Conservation (phyloP, 2,113 vertebrate species). For the Cololabis saira region DNA sequence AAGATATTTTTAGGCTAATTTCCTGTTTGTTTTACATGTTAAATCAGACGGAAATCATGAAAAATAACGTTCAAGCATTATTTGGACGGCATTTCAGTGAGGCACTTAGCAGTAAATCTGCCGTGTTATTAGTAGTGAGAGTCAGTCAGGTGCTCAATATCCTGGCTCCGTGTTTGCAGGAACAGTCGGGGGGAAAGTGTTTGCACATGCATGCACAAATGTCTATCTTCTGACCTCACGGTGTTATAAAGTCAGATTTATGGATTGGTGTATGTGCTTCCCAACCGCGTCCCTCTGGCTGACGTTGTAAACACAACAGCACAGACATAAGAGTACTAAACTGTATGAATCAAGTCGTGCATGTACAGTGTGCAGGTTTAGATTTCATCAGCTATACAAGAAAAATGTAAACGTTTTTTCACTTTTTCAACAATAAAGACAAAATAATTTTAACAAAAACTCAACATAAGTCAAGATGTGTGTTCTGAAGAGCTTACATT, state of each 20-base stretch:
- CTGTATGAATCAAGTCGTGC: not conserved
- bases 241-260: constrained; percentile 47
- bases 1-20: not conserved
- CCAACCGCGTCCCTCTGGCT: not conserved
- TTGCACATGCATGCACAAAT: constrained; percentile 12
- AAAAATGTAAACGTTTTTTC: not conserved
- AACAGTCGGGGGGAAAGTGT: constrained; percentile 14
- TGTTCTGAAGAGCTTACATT: too few relatives aligned
- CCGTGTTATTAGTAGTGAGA: constrained; percentile 35
- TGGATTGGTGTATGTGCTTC: constrained; percentile 21
- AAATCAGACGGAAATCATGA: not conserved
- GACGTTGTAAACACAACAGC: constrained; percentile 18
- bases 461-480: too few relatives aligned
- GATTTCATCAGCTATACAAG: not conserved
- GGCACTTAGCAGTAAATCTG: constrained; percentile 30
- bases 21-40: constrained; percentile 2
- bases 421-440: not conserved
- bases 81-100: too few relatives aligned
- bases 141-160: constrained; percentile 52
- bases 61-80: not conserved
- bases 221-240: constrained; percentile 22
- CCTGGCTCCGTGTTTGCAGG: constrained; percentile 39
- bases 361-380: not conserved
- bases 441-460: too few relatives aligned
- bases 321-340: not conserved